Evolutionary conservation across 2,113 vertebrate genomes (phyloP), one percentile per base, ranked within the genome.

Genomic region (Trematomus loennbergii): DNA sequence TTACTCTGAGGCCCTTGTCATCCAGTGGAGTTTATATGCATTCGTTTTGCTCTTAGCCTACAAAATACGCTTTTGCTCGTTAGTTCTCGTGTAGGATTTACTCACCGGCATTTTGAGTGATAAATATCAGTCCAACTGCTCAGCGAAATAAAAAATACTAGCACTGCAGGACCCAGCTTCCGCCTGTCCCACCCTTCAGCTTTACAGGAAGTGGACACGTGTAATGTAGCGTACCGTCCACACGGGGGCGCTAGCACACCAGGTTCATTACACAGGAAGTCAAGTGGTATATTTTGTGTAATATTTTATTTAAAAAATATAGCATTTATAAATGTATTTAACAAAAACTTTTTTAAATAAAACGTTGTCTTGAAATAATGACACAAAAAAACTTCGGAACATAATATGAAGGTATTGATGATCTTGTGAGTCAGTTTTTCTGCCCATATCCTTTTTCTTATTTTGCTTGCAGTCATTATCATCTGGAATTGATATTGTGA

Each of bases 31-130:
- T 60, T 52, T 54, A 3, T 1, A 1, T 40, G 20, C 1, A 17
- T 1, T 49, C 61, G 8, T 8, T 5, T 4, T 1, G 2, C 48
- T 61, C n/a, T 12, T 13, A 57, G 55, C 0, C 0, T 1, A 8
- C 0, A 33, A 1, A 15, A 20, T 1, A 25, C 0, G 4, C 2
- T 13, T 52, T 0, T 49, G 2, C 0, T 18, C 0, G 11, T 18
- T 0, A 59, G 12, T n/a, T 13, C 20, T 3, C 2, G 1, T 22
- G 13, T 2, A 20, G 1, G 0, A 25, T 60, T 16, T n/a, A 94
- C 95, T 94, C 90, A 97, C 96, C 96, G 96, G 96, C 96, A 97
- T 97, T 75, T 89, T 95, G 84, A 85, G 75, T 79, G 83, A 85
- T 72, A 65, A 49, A 63, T 74, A 85, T 71, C 79, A 81, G 57